A percentile compares a stretch with the other conserved stretches of the same genome.
phyloP scores from a whole-genome alignment of 2,113 vertebrate genomes.

The Panthera leo region DNA sequence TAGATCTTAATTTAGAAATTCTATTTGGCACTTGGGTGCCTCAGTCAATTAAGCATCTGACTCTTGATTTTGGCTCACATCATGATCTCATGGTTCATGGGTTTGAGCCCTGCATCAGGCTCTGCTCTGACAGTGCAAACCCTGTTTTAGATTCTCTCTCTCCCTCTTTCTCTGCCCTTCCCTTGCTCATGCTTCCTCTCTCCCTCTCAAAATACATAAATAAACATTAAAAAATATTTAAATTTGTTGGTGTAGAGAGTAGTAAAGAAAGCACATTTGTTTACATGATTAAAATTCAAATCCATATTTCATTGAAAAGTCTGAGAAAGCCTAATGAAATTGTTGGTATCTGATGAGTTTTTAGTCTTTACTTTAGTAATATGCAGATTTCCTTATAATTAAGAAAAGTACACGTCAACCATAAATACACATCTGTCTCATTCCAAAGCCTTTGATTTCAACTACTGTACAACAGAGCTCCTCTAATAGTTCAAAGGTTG shows the following conservation, averaged over 20 bases:
- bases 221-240: neutral
- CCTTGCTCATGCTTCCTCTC: neutral
- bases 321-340: neutral
- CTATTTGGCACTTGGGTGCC: neutral
- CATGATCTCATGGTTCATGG: neutral
- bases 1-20: too few species aligned
- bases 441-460: neutral
- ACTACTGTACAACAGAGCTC: neutral
- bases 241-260: neutral
- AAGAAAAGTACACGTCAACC: neutral
- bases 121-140: neutral
- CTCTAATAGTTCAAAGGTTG: too few species aligned
- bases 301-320: neutral
- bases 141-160: neutral
- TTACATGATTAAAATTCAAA: neutral
- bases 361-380: neutral
- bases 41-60: neutral
- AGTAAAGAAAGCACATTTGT: neutral
- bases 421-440: neutral
- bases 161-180: neutral
- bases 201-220: neutral
- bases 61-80: neutral
- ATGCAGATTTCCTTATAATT: neutral
- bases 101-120: neutral
- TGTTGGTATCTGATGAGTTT: neutral